These are phyloP conservation scores for Seriola aureovittata DNA, from an alignment of 2,113 vertebrate species.

Conservation along the genomic window DNA sequence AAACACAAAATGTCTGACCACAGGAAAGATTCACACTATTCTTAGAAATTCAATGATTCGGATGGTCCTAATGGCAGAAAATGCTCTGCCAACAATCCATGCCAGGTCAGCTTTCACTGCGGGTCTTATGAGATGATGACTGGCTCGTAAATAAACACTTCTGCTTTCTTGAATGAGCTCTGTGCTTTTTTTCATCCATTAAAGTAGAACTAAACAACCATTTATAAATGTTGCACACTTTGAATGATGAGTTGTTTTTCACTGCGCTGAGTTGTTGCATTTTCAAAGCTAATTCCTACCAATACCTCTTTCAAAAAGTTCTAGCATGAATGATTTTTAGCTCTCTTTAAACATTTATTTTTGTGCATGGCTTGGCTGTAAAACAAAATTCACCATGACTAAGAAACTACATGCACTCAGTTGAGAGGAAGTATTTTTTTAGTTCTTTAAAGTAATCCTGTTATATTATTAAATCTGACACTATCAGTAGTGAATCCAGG, in stretches of 20 bases:
- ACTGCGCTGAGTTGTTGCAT: background rate
- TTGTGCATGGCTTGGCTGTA: slow-evolving; percentile 9
- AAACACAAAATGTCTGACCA: slow-evolving; percentile 11
- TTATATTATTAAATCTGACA: slow-evolving; percentile 75
- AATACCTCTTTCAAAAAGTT: background rate
- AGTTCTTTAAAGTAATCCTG: slow-evolving; percentile 48
- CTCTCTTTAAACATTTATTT: background rate
- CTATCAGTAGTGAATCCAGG: slow-evolving; percentile 70
- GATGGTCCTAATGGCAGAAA: slow-evolving; percentile 11
- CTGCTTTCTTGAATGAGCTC: background rate
- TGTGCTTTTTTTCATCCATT: background rate
- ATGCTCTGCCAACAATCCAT: background rate
- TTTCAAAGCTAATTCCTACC: background rate
- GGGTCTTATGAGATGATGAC: slow-evolving; percentile 7
- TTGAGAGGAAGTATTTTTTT: slow-evolving; percentile 31
- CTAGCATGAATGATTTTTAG: slow-evolving; percentile 5
- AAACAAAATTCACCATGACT: slow-evolving; percentile 25
- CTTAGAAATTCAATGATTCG: slow-evolving; percentile 8
- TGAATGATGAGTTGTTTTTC: background rate
- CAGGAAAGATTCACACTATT: slow-evolving; percentile 7
- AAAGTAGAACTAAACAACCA: background rate
- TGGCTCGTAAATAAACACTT: background rate
- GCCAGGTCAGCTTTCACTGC: slow-evolving; percentile 10
- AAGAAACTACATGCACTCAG: slow-evolving; percentile 14
- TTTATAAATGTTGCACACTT: slow-evolving; percentile 11